These are phyloP conservation scores for Coenonympha arcania DNA, from an alignment of 2,888 invertebrate genomes.

Conservation along the genomic window DNA sequence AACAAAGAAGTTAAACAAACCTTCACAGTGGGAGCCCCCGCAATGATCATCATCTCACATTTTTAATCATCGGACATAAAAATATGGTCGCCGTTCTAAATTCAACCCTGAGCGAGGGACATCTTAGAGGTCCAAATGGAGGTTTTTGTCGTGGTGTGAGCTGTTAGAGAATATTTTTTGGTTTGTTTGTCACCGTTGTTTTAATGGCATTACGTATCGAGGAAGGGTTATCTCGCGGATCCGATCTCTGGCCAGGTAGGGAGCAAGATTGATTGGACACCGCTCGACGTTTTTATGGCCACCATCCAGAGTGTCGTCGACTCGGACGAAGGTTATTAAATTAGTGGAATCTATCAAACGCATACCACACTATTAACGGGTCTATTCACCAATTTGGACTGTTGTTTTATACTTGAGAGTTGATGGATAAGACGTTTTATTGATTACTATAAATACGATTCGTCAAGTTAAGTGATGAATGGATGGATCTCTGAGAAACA, in stretches of 20 bases:
- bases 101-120: slow-evolving; percentile 38
- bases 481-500: too few species aligned
- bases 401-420: background rate
- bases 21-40: slow-evolving; percentile 70
- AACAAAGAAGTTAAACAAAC: slow-evolving; percentile 72
- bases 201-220: slow-evolving; percentile 73
- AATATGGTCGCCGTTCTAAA: slow-evolving; percentile 41
- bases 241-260: slow-evolving; percentile 67
- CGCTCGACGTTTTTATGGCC: slow-evolving; percentile 67
- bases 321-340: slow-evolving; percentile 66
- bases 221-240: slow-evolving; percentile 68
- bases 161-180: slow-evolving; percentile 72
- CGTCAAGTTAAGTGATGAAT: too few species aligned
- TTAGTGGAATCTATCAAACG: slow-evolving; percentile 58
- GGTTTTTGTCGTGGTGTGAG: slow-evolving; percentile 41
- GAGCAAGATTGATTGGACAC: slow-evolving; percentile 69
- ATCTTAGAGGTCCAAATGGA: slow-evolving; percentile 39
- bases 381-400: slow-evolving; percentile 20
- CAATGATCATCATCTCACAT: slow-evolving; percentile 73
- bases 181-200: slow-evolving; percentile 74
- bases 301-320: slow-evolving; percentile 66
- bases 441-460: too few species aligned
- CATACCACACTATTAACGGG: slow-evolving; percentile 50
- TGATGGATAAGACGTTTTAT: too few species aligned
- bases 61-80: slow-evolving; percentile 69